phyloP scores from a whole-genome alignment of 2,888 invertebrate species.

The Monochamus alternatus region DNA sequence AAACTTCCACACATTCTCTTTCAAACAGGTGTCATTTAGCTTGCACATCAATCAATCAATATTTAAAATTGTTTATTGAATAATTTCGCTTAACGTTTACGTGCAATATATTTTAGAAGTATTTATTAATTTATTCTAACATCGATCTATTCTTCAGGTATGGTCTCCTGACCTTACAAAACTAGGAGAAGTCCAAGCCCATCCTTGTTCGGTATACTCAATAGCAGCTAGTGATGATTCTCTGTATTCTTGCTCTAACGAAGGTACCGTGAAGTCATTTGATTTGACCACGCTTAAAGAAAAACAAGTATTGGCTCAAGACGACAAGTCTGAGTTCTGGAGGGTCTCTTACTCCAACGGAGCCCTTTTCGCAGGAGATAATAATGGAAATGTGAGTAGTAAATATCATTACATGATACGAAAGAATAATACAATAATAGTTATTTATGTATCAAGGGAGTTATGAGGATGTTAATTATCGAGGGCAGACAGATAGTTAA shows the following conservation, averaged over 20 bases:
- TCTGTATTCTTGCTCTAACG: constrained; percentile 78
- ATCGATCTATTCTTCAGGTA: constrained; percentile 63
- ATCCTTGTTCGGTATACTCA: constrained; percentile 77
- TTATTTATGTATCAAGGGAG: too few species aligned
- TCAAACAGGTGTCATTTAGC: too few species aligned
- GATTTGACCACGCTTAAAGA: constrained; percentile 69
- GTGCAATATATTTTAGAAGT: too few species aligned
- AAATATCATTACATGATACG: too few species aligned
- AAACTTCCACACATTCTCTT: too few species aligned
- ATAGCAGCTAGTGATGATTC: constrained; percentile 73
- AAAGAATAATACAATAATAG: too few species aligned
- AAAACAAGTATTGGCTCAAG: constrained; percentile 62
- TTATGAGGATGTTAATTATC: too few species aligned
- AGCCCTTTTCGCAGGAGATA: constrained; percentile 76
- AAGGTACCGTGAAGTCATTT: constrained; percentile 77
- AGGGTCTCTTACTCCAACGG: constrained; percentile 67
- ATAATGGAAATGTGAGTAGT: constrained; percentile 75
- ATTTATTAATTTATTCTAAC: too few species aligned
- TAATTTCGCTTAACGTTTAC: too few species aligned
- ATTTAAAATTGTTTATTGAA: too few species aligned
- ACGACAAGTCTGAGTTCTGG: constrained; percentile 70
- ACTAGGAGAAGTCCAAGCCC: constrained; percentile 72
- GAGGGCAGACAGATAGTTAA: too few species aligned
- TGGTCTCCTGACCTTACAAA: constrained; percentile 71
- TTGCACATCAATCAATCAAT: too few species aligned